These are phyloP conservation scores for Onychomys arenicola DNA, from an alignment of 2,797 vertebrate species.

Conservation along the genomic window DNA sequence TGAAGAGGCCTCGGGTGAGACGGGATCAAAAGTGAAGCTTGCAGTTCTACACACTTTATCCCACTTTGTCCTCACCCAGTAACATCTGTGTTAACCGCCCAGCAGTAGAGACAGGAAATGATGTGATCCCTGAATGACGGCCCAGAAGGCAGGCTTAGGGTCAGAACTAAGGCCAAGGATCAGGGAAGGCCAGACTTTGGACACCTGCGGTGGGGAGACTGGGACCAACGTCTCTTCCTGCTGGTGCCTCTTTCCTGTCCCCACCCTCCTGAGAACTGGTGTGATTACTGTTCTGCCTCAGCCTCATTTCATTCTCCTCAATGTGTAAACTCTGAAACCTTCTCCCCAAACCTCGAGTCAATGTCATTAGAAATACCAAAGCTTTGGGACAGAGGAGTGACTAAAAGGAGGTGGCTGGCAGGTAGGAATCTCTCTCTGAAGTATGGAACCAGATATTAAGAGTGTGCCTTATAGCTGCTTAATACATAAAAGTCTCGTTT, in stretches of 20 bases:
- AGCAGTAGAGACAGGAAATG: background rate
- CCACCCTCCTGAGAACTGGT: too few species aligned
- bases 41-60: background rate
- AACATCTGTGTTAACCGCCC: background rate
- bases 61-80: background rate
- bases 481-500: background rate
- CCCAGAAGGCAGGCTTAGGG: background rate
- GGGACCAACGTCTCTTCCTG: background rate
- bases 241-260: accelerated
- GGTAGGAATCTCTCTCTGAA: background rate
- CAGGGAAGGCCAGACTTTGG: background rate
- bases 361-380: background rate
- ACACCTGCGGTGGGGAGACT: background rate
- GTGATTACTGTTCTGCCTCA: background rate
- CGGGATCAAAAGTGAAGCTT: background rate
- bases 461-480: background rate
- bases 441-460: background rate
- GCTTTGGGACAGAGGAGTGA: background rate
- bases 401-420: background rate
- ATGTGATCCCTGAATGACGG: background rate
- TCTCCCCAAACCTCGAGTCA: background rate
- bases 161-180: background rate
- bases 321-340: background rate
- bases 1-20: background rate
- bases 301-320: background rate